Evolutionary conservation across 2,888 invertebrate species (phyloP), one percentile per base, ranked within the genome.

Genomic region (Lapara coniferarum): DNA sequence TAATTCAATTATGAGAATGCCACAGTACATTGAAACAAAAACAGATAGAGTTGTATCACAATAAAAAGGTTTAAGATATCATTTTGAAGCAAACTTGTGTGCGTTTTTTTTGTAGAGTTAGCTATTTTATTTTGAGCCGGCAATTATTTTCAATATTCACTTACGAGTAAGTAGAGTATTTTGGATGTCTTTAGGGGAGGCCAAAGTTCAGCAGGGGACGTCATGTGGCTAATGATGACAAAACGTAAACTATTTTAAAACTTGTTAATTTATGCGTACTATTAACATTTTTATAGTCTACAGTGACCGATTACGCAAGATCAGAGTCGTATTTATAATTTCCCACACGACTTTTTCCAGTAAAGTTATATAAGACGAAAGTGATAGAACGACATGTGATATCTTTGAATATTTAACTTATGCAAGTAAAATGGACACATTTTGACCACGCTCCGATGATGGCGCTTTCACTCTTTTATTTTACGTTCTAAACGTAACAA

Each of bases 291-390:
- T 16, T 16, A 46, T 7, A 7, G 16, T 19, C 63, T 63, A 19
- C 63, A 8, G 16, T 49, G 8, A 63, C 49, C 19, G 46, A 49
- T 63, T 63, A 49, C 13, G 19, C 49, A 19, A 63, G 49, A 46
- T 63, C n/a, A 49, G 7, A 63, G 19, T 46, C 46, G 59, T 0
- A 49, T 63, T 63, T 13, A 63, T 63, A 49, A 63, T 49, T 49
- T 59, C 10, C 63, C 19, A 63, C 71, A 69, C 72, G 78, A 63
- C 63, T 49, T 63, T 63, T 49, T 63, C 63, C 63, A 46, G 13
- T 12, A 16, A 72, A 75, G 74, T 89, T 86, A 83, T 75, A 77
- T 84, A 88, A 89, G 73, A 85, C 79, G 87, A 89, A 89, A 89
- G 89, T 84, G 83, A 84, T 86, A 84, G 79, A 78, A 73, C 74